phyloP scores from a whole-genome alignment of 2,888 invertebrate species.

The Agriopis marginaria region DNA sequence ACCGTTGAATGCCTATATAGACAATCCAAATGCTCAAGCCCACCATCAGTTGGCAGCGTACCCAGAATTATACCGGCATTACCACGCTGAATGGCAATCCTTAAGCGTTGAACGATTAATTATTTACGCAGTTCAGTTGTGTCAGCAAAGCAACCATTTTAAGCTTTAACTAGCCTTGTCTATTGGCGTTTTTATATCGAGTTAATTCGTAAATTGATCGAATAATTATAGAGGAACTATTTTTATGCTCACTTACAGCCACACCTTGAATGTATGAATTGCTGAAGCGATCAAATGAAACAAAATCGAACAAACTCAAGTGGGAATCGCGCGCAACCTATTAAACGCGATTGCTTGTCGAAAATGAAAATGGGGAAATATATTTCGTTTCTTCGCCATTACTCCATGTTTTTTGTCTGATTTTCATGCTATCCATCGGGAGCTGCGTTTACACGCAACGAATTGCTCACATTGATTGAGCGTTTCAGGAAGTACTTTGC shows the following conservation, averaged over 20 bases:
- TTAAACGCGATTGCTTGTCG: conserved; percentile 83
- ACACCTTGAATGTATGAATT: conserved; percentile 64
- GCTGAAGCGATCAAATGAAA: conserved; percentile 75
- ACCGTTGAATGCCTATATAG: too few species aligned
- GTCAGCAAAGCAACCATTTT: background rate
- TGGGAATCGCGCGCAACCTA: conserved; percentile 80
- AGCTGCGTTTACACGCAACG: conserved; percentile 75
- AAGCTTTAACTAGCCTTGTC: background rate
- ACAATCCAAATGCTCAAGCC: too few species aligned
- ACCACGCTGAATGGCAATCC: too few species aligned
- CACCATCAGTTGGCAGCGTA: too few species aligned
- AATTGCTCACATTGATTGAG: conserved; percentile 78
- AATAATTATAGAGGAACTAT: conserved; percentile 25
- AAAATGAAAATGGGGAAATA: conserved; percentile 82
- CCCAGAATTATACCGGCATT: too few species aligned
- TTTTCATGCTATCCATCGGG: conserved; percentile 78
- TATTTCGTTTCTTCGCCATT: conserved; percentile 77
- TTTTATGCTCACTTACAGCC: conserved; percentile 50
- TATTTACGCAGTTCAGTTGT: background rate
- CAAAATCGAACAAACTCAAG: conserved; percentile 81
- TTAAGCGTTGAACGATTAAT: background rate
- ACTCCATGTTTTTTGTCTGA: conserved; percentile 73
- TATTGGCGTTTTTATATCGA: background rate
- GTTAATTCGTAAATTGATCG: conserved; percentile 1
- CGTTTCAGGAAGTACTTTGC: conserved; percentile 36